Evolutionary conservation across 2,888 invertebrate species (phyloP), one percentile per base, ranked within the genome.

Genomic region (Blastobasis adustella): DNA sequence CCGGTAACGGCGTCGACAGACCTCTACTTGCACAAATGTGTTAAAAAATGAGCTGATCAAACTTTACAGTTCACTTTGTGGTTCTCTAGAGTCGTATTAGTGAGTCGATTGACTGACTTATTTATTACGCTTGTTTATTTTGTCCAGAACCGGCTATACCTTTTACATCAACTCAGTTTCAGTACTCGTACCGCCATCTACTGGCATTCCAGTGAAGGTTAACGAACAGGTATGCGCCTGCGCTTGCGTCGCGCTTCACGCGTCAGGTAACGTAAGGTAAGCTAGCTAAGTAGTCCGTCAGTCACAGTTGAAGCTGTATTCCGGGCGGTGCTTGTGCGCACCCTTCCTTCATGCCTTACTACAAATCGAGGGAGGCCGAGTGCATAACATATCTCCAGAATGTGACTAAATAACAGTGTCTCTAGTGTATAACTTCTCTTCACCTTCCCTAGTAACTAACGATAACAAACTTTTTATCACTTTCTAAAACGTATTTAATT

Each of bases 401-500:
- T 87, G 87, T 87, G 85, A 87, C 78, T 73, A 73, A 79, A 75
- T 65, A 74, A 65, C 54, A 76, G 76, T 79, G 82, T 63, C 67
- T 67, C 64, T 71, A 72, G 62, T 69, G 68, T 54, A 77, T 74
- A 68, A 76, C 69, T 76, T 76, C 73, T 73, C 74, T 80, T 79
- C 78, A 73, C 66, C 79, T 79, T 83, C 72, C 71, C 63, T 71
- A 70, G 66, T 71, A 67, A 75, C 73, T 72, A 70, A 74, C 71
- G 69, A 65, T 61, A 71, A 74, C 65, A 74, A 78, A 85, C 82
- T 79, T 75, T 79, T 77, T 77, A 79, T 75, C 72, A 81, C 86
- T 85, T 85, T 86, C 86, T 84, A 85, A 86, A 80, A 76, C 80
- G 79, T 82, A 81, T 82, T 82, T 79, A 79, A 82, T 85, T 84